Percentiles rank a stretch among this genome's conserved stretches.
Conservation (phyloP, 2,888 invertebrate species). For the Phyto melanocephala region DNA sequence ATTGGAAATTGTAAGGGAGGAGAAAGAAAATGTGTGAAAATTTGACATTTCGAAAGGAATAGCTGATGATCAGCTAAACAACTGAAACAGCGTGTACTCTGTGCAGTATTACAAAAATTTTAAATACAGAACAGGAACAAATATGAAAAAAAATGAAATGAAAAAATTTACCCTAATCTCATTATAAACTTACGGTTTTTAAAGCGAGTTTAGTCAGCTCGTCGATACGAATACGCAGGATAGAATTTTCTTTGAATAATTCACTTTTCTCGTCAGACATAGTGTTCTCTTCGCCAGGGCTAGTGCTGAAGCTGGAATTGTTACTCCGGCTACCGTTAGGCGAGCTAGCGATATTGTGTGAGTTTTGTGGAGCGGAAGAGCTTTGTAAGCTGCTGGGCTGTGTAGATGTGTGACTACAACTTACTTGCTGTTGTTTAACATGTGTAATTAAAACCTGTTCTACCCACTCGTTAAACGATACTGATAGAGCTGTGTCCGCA, state of each 20-base stretch:
- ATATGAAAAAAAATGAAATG: too few relatives aligned
- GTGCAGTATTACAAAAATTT: too few relatives aligned
- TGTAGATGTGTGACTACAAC: conserved; percentile 75
- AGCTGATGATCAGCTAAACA: too few relatives aligned
- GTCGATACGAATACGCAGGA: conserved; percentile 83
- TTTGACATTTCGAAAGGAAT: too few relatives aligned
- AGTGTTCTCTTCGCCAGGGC: conserved; percentile 65
- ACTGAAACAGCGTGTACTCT: too few relatives aligned
- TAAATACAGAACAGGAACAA: too few relatives aligned
- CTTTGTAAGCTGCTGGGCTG: conserved; percentile 71
- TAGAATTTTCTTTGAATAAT: conserved; percentile 82
- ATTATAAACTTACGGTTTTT: conserved; percentile 83
- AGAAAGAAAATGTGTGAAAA: too few relatives aligned
- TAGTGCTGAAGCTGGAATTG: conserved; percentile 66
- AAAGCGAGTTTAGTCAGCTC: conserved; percentile 87
- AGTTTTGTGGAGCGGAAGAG: conserved; percentile 66
- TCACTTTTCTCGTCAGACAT: too few relatives aligned
- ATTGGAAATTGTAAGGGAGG: too few relatives aligned
- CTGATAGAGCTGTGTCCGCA: conserved; percentile 72
- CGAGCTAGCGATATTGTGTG: conserved; percentile 69
- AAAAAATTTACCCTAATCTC: too few relatives aligned
- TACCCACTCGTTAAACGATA: conserved; percentile 77
- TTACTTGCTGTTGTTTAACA: conserved; percentile 68
- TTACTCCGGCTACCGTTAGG: conserved; percentile 67
- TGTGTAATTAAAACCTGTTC: conserved; percentile 76